Evolutionary conservation across 2,888 invertebrate genomes (phyloP), one percentile per base, ranked within the genome.

Genomic region (Crioceris asparagi): DNA sequence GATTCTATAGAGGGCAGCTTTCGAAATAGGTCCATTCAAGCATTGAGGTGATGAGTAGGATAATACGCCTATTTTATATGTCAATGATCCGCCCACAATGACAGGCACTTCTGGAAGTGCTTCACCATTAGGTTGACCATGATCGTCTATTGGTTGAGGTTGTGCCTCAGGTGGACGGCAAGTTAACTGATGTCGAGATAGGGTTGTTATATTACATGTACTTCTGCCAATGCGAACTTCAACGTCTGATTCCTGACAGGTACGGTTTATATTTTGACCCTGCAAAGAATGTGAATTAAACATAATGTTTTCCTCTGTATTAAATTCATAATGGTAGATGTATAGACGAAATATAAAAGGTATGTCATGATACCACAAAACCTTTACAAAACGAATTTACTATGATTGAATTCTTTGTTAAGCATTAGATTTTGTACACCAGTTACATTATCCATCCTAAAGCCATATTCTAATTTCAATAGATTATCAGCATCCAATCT

Each of bases 381-480:
- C n/a, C n/a, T n/a, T n/a, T n/a, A n/a, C n/a, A n/a, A n/a, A n/a
- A n/a, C n/a, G n/a, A n/a, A n/a, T n/a, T n/a, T n/a, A n/a, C n/a
- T n/a, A n/a, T 4, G 12, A 25, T 79, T 78, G 50, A 77, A 76
- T 12, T 78, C 75, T 32, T 72, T 74, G 38, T 74, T 67, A 15
- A 67, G 68, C 4, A 84, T 78, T 32, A 84, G 67, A 67, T 86
- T 84, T 62, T 80, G 79, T 10, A 85, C 84, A 38, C 79, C 80
- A 39, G 80, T 75, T 3, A 96, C 93, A 57, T 91, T 88, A 62
- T 98, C 97, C 87, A 97, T 88, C 51, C 86, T 72, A 62, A 97
- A 97, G 18, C 94, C 96, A 62, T 90, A 97, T 60, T 91, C 85
- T 36, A 94, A 70, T 50, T 78, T 70, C 46, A 86, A 65, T 6